These are phyloP conservation scores for Tineola bisselliella DNA, from an alignment of 2,888 invertebrate species.

Conservation along the genomic window DNA sequence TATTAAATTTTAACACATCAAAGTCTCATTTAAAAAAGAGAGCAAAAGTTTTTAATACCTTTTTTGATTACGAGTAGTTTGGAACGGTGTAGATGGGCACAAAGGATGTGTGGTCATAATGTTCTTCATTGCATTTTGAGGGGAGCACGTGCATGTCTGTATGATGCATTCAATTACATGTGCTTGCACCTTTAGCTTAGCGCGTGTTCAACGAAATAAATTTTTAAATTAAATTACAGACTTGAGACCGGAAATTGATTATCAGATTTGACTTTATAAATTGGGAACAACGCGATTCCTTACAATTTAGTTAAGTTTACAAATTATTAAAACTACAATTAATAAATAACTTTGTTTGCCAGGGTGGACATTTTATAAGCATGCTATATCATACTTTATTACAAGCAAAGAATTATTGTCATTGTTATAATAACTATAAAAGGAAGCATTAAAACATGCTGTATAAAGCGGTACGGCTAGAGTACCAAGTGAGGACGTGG, in stretches of 20 bases:
- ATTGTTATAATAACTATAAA: not conserved
- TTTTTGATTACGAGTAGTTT: not conserved
- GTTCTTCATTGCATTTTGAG: not conserved
- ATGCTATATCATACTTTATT: not conserved
- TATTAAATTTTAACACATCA: not conserved
- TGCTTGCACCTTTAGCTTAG: constrained; percentile 1
- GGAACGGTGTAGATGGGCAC: no score
- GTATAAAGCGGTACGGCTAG: not conserved
- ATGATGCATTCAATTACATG: constrained; percentile 1
- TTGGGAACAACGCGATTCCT: not conserved
- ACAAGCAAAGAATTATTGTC: not conserved
- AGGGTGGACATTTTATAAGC: not conserved
- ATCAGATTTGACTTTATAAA: not conserved
- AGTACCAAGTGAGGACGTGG: constrained; percentile 3
- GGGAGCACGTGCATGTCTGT: not conserved
- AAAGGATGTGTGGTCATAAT: not conserved
- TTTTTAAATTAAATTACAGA: not conserved
- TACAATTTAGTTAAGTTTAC: not conserved
- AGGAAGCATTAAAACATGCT: not conserved
- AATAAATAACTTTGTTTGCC: no score
- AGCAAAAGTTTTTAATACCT: not conserved
- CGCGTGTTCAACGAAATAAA: not conserved
- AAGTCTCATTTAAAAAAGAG: no score
- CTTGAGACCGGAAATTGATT: not conserved
- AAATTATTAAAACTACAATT: no score